Conservation (phyloP, 2,113 vertebrate genomes). For the Etheostoma spectabile region DNA sequence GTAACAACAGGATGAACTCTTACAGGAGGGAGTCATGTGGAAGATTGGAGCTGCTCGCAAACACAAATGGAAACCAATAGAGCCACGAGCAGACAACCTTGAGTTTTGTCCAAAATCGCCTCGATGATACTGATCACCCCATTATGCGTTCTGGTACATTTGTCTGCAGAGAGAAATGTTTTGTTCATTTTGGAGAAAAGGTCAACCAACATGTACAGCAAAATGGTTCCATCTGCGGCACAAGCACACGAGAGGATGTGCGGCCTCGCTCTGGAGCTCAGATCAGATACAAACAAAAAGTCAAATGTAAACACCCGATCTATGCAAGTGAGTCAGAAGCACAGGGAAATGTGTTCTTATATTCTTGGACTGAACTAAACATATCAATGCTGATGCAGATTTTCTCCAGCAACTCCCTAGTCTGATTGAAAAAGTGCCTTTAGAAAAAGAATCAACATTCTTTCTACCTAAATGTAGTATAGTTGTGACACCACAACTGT, state of each 20-base stretch:
- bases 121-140: conserved; percentile 58
- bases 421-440: not conserved
- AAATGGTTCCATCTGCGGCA: conserved; percentile 70
- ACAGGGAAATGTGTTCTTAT: conserved; percentile 15
- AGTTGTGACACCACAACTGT: too few species aligned
- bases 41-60: conserved; percentile 47
- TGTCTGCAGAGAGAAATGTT: conserved; percentile 45
- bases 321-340: conserved; percentile 36
- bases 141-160: conserved; percentile 57
- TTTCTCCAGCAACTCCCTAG: conserved; percentile 5
- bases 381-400: conserved; percentile 4
- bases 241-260: conserved; percentile 42
- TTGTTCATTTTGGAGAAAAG: conserved; percentile 61
- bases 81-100: conserved; percentile 63
- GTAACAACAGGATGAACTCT: conserved; percentile 69
- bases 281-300: conserved; percentile 62
- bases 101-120: conserved; percentile 64
- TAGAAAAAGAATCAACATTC: not conserved
- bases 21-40: conserved; percentile 57
- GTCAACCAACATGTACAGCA: conserved; percentile 50
- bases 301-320: conserved; percentile 58
- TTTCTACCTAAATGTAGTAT: too few species aligned
- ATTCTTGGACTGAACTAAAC: conserved; percentile 35
- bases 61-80: conserved; percentile 70
- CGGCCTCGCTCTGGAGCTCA: conserved; percentile 25